Evolutionary conservation across 1,140 invertebrate species (phyloP).

Genomic region (Homalodisca vitripennis): DNA sequence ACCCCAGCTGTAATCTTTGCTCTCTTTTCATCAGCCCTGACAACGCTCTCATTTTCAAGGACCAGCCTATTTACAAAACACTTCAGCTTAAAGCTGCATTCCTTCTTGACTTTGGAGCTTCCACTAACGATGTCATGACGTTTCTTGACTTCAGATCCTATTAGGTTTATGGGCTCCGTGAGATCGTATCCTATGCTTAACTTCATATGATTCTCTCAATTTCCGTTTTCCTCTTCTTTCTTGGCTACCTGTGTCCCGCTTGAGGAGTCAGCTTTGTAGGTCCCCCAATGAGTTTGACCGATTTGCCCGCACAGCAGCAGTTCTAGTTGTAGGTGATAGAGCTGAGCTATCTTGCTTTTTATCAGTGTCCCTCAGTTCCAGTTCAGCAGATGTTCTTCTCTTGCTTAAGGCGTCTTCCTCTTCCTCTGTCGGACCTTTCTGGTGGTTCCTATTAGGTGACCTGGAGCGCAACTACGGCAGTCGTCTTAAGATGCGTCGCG

Average conservation of each 20-base stretch:
- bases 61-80: not conserved
- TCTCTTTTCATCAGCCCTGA: not conserved
- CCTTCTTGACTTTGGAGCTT: not conserved
- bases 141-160: not conserved
- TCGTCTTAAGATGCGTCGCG: too few relatives aligned
- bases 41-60: not conserved
- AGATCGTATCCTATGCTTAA: not conserved
- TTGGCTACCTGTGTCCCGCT: not conserved
- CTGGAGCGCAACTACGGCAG: too few relatives aligned
- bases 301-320: not conserved
- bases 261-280: not conserved
- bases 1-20: not conserved
- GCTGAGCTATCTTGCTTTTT: not conserved
- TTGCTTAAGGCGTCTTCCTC: not conserved
- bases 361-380: not conserved
- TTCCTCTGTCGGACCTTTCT: not conserved
- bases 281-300: not conserved
- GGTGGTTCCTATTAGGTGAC: too few relatives aligned
- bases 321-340: not conserved
- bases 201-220: not conserved
- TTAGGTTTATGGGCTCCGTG: not conserved
- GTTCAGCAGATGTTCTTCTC: not conserved
- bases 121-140: not conserved
- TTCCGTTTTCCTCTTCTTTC: not conserved
- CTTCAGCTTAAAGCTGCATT: not conserved